Conservation (phyloP, 1,140 invertebrate species). For the Phthorimaea operculella region DNA sequence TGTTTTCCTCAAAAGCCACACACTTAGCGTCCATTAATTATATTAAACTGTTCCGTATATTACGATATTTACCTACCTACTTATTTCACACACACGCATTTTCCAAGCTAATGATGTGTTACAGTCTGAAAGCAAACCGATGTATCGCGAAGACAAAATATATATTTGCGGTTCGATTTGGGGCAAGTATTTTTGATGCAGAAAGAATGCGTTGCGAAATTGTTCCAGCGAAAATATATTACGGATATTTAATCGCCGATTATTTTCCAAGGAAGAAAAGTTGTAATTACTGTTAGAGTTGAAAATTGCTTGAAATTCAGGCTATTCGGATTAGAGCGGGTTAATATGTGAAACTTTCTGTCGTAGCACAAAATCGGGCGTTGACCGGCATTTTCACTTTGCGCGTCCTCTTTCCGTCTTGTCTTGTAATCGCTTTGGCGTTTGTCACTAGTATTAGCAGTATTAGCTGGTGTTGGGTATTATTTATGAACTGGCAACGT, state of each 20-base stretch:
- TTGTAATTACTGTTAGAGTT: too few species aligned
- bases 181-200: neutral
- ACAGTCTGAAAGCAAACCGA: neutral
- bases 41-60: too few species aligned
- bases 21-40: too few species aligned
- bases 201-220: neutral
- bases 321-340: neutral
- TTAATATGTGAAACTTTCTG: neutral
- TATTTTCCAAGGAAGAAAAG: too few species aligned
- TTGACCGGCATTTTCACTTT: constrained; percentile 8
- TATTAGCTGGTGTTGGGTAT: neutral
- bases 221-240: too few species aligned
- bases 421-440: neutral
- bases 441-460: neutral
- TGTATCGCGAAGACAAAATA: neutral
- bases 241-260: too few species aligned
- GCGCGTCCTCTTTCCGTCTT: constrained; percentile 3
- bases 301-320: neutral
- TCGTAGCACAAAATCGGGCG: constrained; percentile 6
- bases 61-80: too few species aligned
- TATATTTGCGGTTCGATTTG: neutral
- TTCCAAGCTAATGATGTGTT: too few species aligned
- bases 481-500: neutral
- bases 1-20: too few species aligned
- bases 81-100: too few species aligned